Base-by-base conservation (phyloP, 2,888 invertebrate species). In the Eupithecia insigniata region DNA sequence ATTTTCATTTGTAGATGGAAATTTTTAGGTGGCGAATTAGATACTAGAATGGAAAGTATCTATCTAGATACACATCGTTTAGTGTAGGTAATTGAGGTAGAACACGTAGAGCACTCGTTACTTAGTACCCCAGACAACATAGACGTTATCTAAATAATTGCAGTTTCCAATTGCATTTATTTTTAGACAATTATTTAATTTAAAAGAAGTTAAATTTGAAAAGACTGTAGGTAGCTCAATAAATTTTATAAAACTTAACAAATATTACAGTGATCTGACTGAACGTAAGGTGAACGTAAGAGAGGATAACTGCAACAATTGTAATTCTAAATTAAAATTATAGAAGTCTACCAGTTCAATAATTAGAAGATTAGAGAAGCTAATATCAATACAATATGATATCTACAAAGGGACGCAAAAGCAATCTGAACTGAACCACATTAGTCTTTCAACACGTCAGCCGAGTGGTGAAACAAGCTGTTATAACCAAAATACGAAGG, bases 31-130 rank as follows among this genome's bases (percentile, higher is more conserved):
- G 60, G 58, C 36, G 22, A 46, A 70, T 60, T 65, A 39, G 36
- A 14, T 34, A 67, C 68, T 68, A 22, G 39, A 73, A 70, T 70
- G 61, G 16, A 65, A 61, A 60, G 32, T 67, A 69, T 73, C 51
- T 67, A 69, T 73, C 51, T 64, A 70, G 58, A 66, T n/a, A 60
- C 60, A 60, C 62, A 67, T 64, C 67, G 26, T 70, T 68, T 36
- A 28, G 67, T 67, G 8, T 70, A n/a, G n/a, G n/a, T n/a, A 73
- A 70, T 68, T 66, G 73, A 69, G 34, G 32, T 30, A 67, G n/a
- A 3, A 28, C 64, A 73, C 34, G n/a, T 32, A 8, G n/a, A 26
- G 6, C 14, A 26, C 36, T 36, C 26, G n/a, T 64, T 26, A 34
- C 22, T n/a, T 34, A n/a, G n/a, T n/a, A 26, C 6, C 22, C 26